Conservation (phyloP, 2,797 vertebrate species). For the Centroberyx gerrardi region DNA sequence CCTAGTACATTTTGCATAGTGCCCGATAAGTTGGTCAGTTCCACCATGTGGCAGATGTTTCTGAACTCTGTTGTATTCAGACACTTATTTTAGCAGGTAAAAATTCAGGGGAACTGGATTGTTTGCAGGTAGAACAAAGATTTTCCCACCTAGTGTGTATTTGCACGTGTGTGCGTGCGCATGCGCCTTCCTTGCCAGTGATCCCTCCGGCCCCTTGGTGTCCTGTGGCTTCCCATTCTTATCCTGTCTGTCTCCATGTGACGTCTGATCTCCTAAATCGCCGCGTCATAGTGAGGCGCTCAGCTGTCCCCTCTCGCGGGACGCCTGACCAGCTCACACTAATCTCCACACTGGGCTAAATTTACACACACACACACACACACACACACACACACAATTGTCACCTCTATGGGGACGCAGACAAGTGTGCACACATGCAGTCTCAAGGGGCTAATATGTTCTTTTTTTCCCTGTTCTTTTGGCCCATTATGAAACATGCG, state of each 20-base stretch:
- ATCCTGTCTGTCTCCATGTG: conserved; percentile 75
- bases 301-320: conserved; percentile 64
- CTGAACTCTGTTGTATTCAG: neutral
- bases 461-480: conserved; percentile 1
- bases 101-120: neutral
- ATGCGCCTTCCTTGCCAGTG: conserved; percentile 8
- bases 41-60: neutral
- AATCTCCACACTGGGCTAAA: conserved; percentile 75
- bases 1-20: neutral
- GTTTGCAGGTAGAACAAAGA: too few relatives aligned
- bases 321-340: conserved; percentile 71
- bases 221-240: conserved; percentile 55
- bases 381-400: conserved; percentile 57
- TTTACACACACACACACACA: conserved; percentile 57
- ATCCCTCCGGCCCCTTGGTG: conserved; percentile 23
- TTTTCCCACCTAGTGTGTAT: neutral
- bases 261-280: conserved; percentile 72
- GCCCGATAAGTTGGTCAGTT: neutral
- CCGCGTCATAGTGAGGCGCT: conserved; percentile 71
- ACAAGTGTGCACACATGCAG: conserved; percentile 41
- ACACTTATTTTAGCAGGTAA: neutral
- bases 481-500: neutral
- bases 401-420: conserved; percentile 51
- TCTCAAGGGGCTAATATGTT: neutral
- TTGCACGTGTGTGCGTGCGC: conserved; percentile 11